Conservation (phyloP, 2,113 vertebrate species). For the Pangasianodon hypophthalmus region DNA sequence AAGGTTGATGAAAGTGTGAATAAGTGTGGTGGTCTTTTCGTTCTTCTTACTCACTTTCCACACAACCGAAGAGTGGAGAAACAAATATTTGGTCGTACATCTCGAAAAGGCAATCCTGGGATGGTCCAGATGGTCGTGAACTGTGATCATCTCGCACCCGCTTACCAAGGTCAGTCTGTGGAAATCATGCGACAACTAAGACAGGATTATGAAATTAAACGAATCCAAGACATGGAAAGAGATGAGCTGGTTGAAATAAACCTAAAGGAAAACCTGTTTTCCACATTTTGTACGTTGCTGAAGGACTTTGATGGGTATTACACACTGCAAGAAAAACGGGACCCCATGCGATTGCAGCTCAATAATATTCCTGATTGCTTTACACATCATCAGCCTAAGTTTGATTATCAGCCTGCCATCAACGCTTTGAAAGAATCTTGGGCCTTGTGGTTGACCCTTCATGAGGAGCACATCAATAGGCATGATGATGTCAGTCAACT, state of each 20-base stretch:
- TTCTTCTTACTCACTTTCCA: conserved; percentile 48
- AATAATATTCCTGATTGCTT: conserved; percentile 1
- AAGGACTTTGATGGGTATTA: not conserved
- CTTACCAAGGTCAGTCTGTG: not conserved
- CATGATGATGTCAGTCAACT: not conserved
- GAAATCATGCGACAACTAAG: conserved; percentile 42
- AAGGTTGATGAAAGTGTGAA: conserved; percentile 46
- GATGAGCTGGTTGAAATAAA: conserved; percentile 44
- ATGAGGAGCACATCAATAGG: conserved; percentile 6
- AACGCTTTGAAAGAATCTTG: conserved; percentile 19
- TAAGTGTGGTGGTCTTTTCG: conserved; percentile 41
- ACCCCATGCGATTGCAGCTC: not conserved
- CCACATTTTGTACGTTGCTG: not conserved
- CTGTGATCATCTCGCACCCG: conserved; percentile 30
- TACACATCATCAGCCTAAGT: not conserved
- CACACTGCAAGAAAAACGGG: not conserved
- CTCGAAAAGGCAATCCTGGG: conserved; percentile 51
- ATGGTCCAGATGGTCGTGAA: conserved; percentile 51
- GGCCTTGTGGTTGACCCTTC: conserved; percentile 11
- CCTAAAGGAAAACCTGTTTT: conserved; percentile 37
- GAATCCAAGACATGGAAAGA: conserved; percentile 29
- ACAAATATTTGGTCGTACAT: conserved; percentile 48
- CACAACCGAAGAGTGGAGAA: conserved; percentile 48
- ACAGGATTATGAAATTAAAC: conserved; percentile 40
- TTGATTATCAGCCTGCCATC: conserved; percentile 11